Conservation (phyloP, 2,113 vertebrate species). For the Stegostoma tigrinum region DNA sequence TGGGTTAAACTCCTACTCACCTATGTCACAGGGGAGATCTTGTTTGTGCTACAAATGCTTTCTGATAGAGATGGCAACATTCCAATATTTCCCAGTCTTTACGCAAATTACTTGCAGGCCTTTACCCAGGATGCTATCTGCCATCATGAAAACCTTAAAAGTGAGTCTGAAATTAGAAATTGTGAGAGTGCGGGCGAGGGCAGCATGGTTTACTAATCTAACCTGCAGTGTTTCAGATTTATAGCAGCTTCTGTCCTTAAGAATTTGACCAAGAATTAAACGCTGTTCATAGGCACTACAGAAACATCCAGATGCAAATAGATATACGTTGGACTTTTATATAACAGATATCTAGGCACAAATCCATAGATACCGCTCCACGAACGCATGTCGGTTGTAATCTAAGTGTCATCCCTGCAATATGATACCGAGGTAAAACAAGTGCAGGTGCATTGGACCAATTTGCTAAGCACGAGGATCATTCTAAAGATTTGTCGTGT, state of each 20-base stretch:
- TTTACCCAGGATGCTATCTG: background rate
- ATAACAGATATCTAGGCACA: background rate
- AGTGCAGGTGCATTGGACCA: background rate
- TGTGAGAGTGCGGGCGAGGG: background rate
- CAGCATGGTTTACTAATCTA: background rate
- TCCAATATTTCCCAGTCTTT: background rate
- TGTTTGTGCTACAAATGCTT: background rate
- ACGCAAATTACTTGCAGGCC: background rate
- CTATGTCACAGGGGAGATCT: background rate
- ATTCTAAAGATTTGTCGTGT: background rate
- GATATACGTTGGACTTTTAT: background rate
- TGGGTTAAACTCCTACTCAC: background rate
- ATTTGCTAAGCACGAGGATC: background rate
- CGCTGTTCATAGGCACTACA: background rate
- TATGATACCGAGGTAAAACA: background rate
- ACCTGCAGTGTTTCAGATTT: background rate
- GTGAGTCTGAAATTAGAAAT: background rate
- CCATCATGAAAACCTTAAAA: background rate
- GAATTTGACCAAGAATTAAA: background rate
- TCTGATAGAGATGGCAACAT: background rate
- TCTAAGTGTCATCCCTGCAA: background rate
- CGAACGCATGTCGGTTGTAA: background rate
- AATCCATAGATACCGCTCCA: background rate
- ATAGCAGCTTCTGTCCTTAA: background rate
- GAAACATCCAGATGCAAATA: background rate